phyloP scores from a whole-genome alignment of 2,113 vertebrate genomes.

The Alligator sinensis region DNA sequence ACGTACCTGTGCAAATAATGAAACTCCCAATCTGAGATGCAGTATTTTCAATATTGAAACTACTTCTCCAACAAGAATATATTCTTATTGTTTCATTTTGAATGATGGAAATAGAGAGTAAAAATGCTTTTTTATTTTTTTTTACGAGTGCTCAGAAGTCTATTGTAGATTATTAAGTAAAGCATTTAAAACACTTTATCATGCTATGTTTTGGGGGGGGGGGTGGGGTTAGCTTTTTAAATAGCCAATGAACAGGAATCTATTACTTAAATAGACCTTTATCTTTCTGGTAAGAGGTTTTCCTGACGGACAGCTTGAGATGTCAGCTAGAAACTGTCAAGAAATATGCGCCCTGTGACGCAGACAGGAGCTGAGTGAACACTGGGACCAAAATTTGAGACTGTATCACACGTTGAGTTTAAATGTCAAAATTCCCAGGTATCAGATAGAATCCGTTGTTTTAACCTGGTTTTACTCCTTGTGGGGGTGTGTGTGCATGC shows the following conservation, averaged over 20 bases:
- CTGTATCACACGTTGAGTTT: background rate
- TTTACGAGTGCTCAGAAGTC: background rate
- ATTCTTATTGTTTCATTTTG: background rate
- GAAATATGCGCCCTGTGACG: slow-evolving; percentile 6
- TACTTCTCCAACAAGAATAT: background rate
- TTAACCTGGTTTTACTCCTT: background rate
- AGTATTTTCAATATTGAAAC: background rate
- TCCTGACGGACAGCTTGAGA: slow-evolving; percentile 41
- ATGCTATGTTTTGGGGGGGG: background rate
- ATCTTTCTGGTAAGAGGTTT: slow-evolving; percentile 39
- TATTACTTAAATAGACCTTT: slow-evolving; percentile 49
- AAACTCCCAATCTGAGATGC: too few species aligned
- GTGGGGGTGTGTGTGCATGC: background rate
- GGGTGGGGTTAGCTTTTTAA: slow-evolving; percentile 31
- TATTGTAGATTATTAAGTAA: slow-evolving; percentile 8
- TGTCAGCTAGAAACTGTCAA: slow-evolving; percentile 38
- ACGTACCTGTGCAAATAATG: too few species aligned
- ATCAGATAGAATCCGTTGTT: background rate
- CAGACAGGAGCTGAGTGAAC: slow-evolving; percentile 24
- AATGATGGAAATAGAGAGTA: background rate
- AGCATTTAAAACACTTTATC: background rate
- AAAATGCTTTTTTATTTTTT: slow-evolving; percentile 12
- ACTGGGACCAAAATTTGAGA: slow-evolving; percentile 27
- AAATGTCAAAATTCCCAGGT: background rate
- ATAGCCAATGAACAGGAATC: slow-evolving; percentile 28